Percentiles rank a stretch among this genome's conserved stretches.
Evolutionary conservation across 92 coral and sea anemone species (phyloP).

Genomic region (Plumapathes pennacea): DNA sequence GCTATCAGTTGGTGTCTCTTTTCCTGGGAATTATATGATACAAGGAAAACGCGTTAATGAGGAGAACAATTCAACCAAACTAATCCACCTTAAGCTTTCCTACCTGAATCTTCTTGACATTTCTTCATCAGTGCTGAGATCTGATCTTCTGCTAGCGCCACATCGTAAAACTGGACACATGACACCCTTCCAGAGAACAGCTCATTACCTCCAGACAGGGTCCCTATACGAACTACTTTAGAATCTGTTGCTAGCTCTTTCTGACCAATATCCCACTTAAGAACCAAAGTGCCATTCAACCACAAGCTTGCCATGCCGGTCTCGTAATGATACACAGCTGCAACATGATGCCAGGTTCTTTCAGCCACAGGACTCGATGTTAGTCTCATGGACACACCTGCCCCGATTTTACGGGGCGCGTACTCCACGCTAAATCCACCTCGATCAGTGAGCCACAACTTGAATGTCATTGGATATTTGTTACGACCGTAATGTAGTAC

Average conservation of each 20-base stretch:
- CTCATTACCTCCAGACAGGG: constrained; percentile 4
- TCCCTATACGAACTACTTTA: constrained; percentile 25
- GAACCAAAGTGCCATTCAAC: constrained; percentile 17
- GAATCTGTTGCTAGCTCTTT: constrained; percentile 28
- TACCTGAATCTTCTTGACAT: no score
- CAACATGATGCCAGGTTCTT: constrained; percentile 3
- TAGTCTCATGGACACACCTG: neutral
- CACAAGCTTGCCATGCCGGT: constrained; percentile 19
- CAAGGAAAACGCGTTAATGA: no score
- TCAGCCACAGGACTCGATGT: neutral
- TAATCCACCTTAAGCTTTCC: no score
- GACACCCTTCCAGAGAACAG: constrained; percentile 48
- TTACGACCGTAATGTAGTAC: constrained; percentile 8
- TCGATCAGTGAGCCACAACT: neutral
- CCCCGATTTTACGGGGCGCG: neutral
- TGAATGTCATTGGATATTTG: no score
- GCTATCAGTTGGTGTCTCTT: no score
- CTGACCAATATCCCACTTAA: constrained; percentile 12
- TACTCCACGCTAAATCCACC: neutral
- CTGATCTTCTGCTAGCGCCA: constrained; percentile 19
- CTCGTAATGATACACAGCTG: constrained; percentile 1
- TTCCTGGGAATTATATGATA: no score
- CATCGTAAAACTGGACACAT: constrained; percentile 48
- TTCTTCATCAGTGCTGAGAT: constrained; percentile 1
- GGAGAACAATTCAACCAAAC: no score